These are phyloP conservation scores for Morone saxatilis DNA, from an alignment of 2,113 vertebrate genomes.

Conservation along the genomic window DNA sequence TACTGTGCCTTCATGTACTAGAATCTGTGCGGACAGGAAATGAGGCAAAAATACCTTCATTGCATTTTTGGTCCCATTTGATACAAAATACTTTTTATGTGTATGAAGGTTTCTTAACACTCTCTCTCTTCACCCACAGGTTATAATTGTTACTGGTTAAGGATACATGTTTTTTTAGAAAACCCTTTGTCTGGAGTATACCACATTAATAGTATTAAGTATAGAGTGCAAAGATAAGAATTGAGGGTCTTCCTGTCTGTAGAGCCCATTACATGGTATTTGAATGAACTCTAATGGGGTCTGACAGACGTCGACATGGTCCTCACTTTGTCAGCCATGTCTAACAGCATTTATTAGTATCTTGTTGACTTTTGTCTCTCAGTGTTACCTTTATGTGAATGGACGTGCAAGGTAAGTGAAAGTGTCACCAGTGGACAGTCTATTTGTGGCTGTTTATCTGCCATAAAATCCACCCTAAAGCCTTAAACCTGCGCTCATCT, in stretches of 20 bases:
- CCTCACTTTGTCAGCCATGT: conserved; percentile 67
- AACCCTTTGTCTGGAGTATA: neutral
- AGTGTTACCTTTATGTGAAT: conserved; percentile 60
- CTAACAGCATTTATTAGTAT: conserved; percentile 73
- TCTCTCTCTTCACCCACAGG: neutral
- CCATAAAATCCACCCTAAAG: conserved; percentile 41
- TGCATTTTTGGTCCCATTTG: neutral
- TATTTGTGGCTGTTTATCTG: conserved; percentile 58
- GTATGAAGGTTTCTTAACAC: neutral
- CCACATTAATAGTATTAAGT: neutral
- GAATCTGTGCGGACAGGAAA: no score
- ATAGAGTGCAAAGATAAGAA: conserved; percentile 32
- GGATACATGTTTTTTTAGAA: neutral
- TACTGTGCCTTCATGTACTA: no score
- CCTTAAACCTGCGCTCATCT: conserved; percentile 37
- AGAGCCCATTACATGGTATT: conserved; percentile 30
- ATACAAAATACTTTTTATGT: neutral
- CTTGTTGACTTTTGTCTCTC: conserved; percentile 78
- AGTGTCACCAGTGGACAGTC: conserved; percentile 58
- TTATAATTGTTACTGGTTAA: neutral
- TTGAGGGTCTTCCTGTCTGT: conserved; percentile 23
- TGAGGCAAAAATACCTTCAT: no score
- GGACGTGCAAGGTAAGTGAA: conserved; percentile 76
- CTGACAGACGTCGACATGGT: conserved; percentile 58
- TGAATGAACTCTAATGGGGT: conserved; percentile 36